Evolutionary conservation across 1,140 invertebrate species (phyloP).

Genomic region (Eupristina koningsbergeri): DNA sequence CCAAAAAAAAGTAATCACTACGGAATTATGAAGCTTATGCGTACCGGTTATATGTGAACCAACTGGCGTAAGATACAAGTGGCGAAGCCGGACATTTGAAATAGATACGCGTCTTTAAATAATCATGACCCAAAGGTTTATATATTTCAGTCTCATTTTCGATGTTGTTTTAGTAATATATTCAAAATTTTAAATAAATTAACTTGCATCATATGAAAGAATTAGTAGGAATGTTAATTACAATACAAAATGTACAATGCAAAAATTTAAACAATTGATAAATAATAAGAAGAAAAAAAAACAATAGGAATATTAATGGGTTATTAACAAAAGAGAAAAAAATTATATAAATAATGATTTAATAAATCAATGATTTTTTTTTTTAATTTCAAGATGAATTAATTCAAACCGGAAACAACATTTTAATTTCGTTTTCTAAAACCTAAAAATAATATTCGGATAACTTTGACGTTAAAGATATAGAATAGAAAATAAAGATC

Average conservation of each 20-base stretch:
- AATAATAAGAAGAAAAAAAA: too few relatives aligned
- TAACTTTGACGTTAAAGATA: too few relatives aligned
- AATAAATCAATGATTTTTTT: too few relatives aligned
- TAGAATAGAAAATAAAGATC: too few relatives aligned
- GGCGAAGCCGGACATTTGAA: constrained; percentile 68
- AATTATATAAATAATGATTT: too few relatives aligned
- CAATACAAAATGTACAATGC: background rate
- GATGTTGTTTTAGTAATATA: background rate
- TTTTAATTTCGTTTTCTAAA: too few relatives aligned
- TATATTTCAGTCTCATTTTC: constrained; percentile 1
- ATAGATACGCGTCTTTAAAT: constrained; percentile 72
- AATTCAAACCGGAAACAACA: too few relatives aligned
- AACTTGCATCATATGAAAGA: background rate
- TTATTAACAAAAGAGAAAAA: too few relatives aligned
- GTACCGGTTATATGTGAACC: constrained; percentile 49
- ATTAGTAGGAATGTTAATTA: background rate
- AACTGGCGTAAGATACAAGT: constrained; percentile 68
- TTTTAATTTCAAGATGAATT: too few relatives aligned
- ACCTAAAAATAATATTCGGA: too few relatives aligned
- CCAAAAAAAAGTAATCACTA: constrained; percentile 5
- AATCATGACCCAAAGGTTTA: constrained; percentile 71
- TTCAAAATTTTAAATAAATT: background rate
- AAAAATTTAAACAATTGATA: background rate
- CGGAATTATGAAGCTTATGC: constrained; percentile 3
- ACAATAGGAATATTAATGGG: too few relatives aligned